Conservation (phyloP, 2,113 vertebrate genomes). For the Oreocharis arfaki region DNA sequence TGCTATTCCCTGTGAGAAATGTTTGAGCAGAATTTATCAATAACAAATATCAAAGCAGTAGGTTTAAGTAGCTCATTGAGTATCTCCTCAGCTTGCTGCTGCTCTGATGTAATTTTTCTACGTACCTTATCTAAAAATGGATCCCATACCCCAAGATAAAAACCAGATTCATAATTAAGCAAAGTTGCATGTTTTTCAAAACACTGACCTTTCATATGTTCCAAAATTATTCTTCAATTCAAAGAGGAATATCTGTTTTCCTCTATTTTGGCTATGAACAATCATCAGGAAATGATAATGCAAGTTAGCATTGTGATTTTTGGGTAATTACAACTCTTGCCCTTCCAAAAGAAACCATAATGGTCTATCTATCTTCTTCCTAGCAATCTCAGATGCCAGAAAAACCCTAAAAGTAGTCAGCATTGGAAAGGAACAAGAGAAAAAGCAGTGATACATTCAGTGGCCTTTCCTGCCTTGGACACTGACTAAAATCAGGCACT, state of each 20-base stretch:
- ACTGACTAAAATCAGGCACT: background rate
- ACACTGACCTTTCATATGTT: background rate
- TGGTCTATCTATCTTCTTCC: background rate
- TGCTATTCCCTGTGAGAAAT: background rate
- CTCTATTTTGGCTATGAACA: background rate
- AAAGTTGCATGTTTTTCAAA: background rate
- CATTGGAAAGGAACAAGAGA: constrained; percentile 1
- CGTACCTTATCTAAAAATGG: background rate
- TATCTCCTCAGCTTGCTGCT: background rate
- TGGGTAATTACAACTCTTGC: constrained; percentile 17
- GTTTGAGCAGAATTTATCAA: background rate
- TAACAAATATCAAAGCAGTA: background rate
- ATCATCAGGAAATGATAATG: constrained; percentile 17
- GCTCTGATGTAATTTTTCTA: background rate
- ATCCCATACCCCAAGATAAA: background rate
- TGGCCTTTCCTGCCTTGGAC: background rate
- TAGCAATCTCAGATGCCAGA: background rate
- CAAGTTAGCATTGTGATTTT: constrained; percentile 35
- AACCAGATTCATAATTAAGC: background rate
- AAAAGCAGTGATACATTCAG: background rate
- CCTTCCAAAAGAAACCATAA: constrained; percentile 39
- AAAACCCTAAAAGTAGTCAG: constrained; percentile 5
- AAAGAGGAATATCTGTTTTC: constrained; percentile 19
- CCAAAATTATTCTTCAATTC: background rate
- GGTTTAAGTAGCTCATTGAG: background rate